Percentiles rank a stretch among this genome's conserved stretches.
Conservation (phyloP, 2,797 vertebrate species). For the Pampus argenteus region DNA sequence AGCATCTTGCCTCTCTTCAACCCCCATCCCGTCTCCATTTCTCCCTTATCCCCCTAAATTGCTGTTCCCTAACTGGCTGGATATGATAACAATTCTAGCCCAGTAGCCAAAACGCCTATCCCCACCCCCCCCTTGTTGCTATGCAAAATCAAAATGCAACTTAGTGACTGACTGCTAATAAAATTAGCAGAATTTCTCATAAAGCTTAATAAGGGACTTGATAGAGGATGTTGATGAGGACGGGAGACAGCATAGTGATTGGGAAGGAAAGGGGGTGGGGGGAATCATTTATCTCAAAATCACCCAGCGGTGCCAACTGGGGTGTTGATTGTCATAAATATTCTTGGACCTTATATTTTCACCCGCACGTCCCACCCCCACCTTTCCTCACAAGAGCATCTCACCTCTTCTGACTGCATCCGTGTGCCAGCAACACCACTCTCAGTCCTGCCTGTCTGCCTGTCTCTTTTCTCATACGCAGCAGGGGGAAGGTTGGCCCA, state of each 20-base stretch:
- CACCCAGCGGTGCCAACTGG: conserved; percentile 81
- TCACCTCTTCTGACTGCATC: conserved; percentile 67
- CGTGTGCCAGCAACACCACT: conserved; percentile 56
- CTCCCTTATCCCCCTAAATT: conserved; percentile 72
- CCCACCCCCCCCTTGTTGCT: conserved; percentile 39
- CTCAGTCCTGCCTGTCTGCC: conserved; percentile 33
- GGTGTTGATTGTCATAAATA: conserved; percentile 92
- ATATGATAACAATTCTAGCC: conserved; percentile 81
- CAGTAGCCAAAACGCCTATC: conserved; percentile 55
- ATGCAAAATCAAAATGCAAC: conserved; percentile 80
- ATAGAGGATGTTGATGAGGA: conserved; percentile 84
- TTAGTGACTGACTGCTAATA: conserved; percentile 78
- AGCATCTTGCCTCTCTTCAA: conserved; percentile 48
- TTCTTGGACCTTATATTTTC: conserved; percentile 69
- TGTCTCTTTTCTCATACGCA: conserved; percentile 58
- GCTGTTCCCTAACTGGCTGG: conserved; percentile 79
- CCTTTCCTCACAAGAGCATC: conserved; percentile 40
- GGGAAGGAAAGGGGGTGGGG: conserved; percentile 24
- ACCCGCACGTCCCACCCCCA: conserved; percentile 36
- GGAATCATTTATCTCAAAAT: conserved; percentile 83
- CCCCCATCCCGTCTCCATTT: conserved; percentile 56
- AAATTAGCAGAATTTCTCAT: conserved; percentile 89
- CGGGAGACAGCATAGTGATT: conserved; percentile 38
- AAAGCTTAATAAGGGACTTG: conserved; percentile 91
- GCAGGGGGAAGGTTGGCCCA: conserved; percentile 78